phyloP scores from a whole-genome alignment of 2,888 invertebrate genomes.

The Diloba caeruleocephala region DNA sequence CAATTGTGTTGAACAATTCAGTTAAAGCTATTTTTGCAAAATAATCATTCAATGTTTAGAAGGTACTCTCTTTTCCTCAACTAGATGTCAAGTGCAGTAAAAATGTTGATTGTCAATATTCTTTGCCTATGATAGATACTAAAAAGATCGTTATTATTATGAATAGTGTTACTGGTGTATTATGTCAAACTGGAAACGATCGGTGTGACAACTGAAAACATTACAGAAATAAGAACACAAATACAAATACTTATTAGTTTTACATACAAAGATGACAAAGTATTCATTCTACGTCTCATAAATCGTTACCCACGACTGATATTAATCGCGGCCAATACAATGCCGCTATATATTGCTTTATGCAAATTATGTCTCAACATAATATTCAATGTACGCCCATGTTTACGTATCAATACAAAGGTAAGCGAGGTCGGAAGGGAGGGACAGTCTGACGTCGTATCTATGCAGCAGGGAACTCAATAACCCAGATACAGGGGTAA shows the following conservation, averaged over 20 bases:
- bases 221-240: conserved; percentile 17
- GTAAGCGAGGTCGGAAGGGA: conserved; percentile 62
- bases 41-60: conserved; percentile 21
- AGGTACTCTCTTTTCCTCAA: conserved; percentile 32
- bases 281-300: conserved; percentile 39
- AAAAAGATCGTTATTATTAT: conserved; percentile 33
- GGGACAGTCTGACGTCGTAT: conserved; percentile 67
- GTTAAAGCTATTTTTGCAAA: conserved; percentile 11
- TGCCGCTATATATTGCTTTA: conserved; percentile 58
- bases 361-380: conserved; percentile 63
- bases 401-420: conserved; percentile 61
- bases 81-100: conserved; percentile 41
- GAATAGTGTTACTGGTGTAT: conserved; percentile 40
- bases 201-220: conserved; percentile 10
- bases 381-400: conserved; percentile 65
- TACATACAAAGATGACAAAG: conserved; percentile 19
- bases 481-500: conserved; percentile 73
- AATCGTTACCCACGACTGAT: conserved; percentile 42
- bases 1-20: too few species aligned
- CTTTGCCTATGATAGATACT: conserved; percentile 24
- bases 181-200: conserved; percentile 10
- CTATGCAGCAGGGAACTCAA: conserved; percentile 64
- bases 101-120: conserved; percentile 44
- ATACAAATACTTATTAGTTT: conserved; percentile 19
- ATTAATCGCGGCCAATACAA: conserved; percentile 52